Evolutionary conservation across 2,797 vertebrate genomes (phyloP), one percentile per base, ranked within the genome.

Genomic region (Numenius phaeopus): DNA sequence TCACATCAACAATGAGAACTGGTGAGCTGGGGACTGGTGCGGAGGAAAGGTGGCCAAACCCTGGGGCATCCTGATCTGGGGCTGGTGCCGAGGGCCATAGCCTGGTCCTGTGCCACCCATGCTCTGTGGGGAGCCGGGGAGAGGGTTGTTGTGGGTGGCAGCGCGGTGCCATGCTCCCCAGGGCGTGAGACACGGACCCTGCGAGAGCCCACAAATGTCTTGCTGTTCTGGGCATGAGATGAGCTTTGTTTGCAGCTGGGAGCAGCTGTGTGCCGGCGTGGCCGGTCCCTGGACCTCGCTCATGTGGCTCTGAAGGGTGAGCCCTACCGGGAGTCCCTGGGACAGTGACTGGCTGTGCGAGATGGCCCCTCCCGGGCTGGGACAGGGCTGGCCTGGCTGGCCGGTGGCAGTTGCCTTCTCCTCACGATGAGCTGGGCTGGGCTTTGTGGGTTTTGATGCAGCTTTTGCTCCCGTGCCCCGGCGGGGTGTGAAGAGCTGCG

Each of bases 1-100:
- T 97, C 99, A 99, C 96, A 99, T 99, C 98, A 99, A 99, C 98
- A 99, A 99, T 2, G 99, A 99, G 98, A 99, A 99, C 98, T 99
- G 99, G 99, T 99, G 95, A 99, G 98, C 59, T 40, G n/a, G 55
- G n/a, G n/a, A 37, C 21, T 0, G 2, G 10, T 14, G 47, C 12
- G 16, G 69, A 58, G 62, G 32, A 30, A 47, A 79, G 27, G 22
- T 2, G 1, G 23, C 54, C 2, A 2, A 79, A 24, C 47, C 64
- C 50, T 0, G 1, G 75, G 39, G 21, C 72, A 23, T 18, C 61
- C 80, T 69, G 92, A 57, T 20, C 40, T 1, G 0, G n/a, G 23
- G 69, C 75, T 67, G 8, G 7, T 46, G 67, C 78, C 2, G 10
- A 27, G 64, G 24, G 70, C 80, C 1, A 2, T 3, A 55, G 34